Evolutionary conservation across 2,888 invertebrate genomes (phyloP).

Genomic region (Nephrotoma appendiculata): DNA sequence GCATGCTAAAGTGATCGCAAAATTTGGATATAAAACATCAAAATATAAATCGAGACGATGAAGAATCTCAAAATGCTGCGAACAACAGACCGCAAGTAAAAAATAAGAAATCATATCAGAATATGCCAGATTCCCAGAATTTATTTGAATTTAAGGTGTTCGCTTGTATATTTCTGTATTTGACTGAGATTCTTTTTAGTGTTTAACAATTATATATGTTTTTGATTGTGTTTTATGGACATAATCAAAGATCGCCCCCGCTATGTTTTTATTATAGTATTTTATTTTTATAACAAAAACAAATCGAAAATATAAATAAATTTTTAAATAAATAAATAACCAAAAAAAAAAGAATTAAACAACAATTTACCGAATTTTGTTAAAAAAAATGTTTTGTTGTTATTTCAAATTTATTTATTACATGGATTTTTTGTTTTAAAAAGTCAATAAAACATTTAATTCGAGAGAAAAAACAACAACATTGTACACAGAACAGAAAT

Average conservation of each 20-base stretch:
- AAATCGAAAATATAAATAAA: not conserved
- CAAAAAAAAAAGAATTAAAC: not conserved
- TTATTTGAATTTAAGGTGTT: not conserved
- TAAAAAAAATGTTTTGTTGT: not conserved
- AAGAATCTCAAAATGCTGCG: not conserved
- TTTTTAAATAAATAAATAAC: not conserved
- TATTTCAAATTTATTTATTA: not conserved
- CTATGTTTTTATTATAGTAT: not conserved
- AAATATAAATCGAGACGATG: not conserved
- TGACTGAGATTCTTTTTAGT: not conserved
- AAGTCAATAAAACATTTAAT: not conserved
- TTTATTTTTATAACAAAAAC: not conserved
- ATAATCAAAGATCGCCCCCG: slow-evolving; percentile 2
- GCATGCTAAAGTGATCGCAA: no score
- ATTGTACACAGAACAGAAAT: not conserved
- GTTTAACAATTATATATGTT: not conserved
- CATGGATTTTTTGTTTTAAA: not conserved
- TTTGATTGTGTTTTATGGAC: slow-evolving; percentile 2
- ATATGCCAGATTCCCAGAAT: not conserved
- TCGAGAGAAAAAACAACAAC: not conserved
- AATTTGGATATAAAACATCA: not conserved
- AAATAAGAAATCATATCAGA: not conserved
- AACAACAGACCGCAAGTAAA: not conserved
- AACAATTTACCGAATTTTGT: not conserved
- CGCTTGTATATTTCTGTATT: not conserved